Percentiles rank a stretch among this genome's conserved stretches.
Conservation (phyloP, 2,113 vertebrate species). For the Willisornis vidua region DNA sequence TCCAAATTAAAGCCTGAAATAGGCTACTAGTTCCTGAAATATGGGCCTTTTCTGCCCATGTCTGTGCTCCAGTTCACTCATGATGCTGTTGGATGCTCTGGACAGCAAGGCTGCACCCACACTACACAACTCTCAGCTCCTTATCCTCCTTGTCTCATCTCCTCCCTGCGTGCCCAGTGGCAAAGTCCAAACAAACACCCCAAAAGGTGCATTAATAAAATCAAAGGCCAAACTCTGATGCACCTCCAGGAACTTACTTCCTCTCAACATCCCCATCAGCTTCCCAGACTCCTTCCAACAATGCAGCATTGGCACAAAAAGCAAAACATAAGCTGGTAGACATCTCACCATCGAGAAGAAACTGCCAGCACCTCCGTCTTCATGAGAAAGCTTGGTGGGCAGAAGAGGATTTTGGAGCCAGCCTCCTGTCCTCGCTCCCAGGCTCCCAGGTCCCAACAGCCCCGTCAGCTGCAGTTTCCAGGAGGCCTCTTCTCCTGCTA, state of each 20-base stretch:
- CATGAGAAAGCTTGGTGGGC: not conserved
- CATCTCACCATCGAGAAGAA: not conserved
- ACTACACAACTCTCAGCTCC: not conserved
- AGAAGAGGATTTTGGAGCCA: not conserved
- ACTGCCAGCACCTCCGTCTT: not conserved
- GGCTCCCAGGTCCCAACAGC: not conserved
- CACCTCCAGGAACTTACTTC: not conserved
- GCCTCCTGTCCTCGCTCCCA: not conserved
- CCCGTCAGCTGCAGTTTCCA: fast-evolving
- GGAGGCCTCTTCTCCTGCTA: not conserved
- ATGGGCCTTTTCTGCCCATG: fast-evolving
- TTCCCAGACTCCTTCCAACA: not conserved
- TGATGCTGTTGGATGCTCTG: not conserved
- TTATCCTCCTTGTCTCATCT: not conserved
- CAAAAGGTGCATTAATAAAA: not conserved
- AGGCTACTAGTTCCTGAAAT: not conserved
- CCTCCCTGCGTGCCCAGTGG: not conserved
- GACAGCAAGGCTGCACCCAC: not conserved
- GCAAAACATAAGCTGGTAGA: not conserved
- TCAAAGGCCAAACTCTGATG: not conserved
- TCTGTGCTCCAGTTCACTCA: not conserved
- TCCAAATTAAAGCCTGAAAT: not conserved
- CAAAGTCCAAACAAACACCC: not conserved
- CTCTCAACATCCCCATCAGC: fast-evolving
- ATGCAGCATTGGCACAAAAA: not conserved